Base-by-base conservation (phyloP, 1,140 invertebrate species). In the Patella vulgata region DNA sequence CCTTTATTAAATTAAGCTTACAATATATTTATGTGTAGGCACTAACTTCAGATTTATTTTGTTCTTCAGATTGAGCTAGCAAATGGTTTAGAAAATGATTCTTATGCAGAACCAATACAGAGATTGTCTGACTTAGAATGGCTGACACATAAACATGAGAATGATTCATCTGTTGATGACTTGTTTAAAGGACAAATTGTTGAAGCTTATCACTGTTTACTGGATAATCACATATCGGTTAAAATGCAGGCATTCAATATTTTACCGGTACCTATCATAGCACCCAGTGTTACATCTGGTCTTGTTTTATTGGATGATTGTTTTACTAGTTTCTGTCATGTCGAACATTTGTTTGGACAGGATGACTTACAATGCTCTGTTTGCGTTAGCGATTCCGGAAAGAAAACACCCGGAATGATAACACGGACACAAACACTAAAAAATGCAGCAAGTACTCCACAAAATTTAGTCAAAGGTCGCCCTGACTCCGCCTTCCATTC, bases 101-200 rank as follows among this genome's bases (percentile, higher is more conserved):
- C 70, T n/a, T 81, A 82, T 65, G 80, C 79, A 36, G 80, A 83
- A 51, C 69, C 79, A 17, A 78, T 82, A 23, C 82, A 83, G 58
- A 66, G 79, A 17, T 59, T 82, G 31, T 78, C 79, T 3, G 80
- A 83, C 39, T 61, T 83, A 17, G 82, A 83, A 53, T 83, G 82
- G 82, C 60, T 82, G 40, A 69, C 74, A 17, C 73, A 83, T 72
- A 83, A 82, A 59, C 70, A 75, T 50, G 62, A 64, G 2, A 83
- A 82, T 68, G 56, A 73, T 30, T 82, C 82, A 5, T 57, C 79
- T 0, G 65, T 83, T 11, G 82, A 83, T 53, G 74, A 75, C 51
- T 59, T 78, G 30, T 82, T 82, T 60, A 76, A 79, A 6, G 80
- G 80, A 11, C 82, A 83, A 71, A 53, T 82, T 17, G 77, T 83